Percentiles rank a stretch among this genome's conserved stretches.
Conservation (phyloP, 2,113 vertebrate genomes). For the Alexandromys fortis region DNA sequence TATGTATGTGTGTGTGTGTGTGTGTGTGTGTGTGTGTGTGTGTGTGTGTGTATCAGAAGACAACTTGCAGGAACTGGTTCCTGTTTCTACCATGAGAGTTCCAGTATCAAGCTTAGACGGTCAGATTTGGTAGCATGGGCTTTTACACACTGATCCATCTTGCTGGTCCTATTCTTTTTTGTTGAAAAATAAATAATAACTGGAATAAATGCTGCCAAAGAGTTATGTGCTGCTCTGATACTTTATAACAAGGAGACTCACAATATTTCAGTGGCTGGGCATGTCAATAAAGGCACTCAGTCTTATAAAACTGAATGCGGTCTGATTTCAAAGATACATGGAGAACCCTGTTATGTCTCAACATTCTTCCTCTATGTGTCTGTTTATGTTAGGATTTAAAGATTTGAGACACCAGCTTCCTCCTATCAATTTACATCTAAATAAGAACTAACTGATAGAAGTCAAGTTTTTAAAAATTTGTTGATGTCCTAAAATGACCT, state of each 20-base stretch:
- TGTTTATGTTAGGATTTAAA: slow-evolving; percentile 47
- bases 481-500: neutral
- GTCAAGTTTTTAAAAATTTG: neutral
- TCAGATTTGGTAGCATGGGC: too few relatives aligned
- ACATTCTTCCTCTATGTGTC: slow-evolving; percentile 30
- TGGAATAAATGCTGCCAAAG: neutral
- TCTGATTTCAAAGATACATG: slow-evolving; percentile 53
- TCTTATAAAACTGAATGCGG: slow-evolving; percentile 22
- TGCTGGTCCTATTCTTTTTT: neutral
- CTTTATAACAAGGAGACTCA: slow-evolving; percentile 3
- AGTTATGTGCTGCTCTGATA: neutral
- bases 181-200: slow-evolving; percentile 8
- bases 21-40: neutral
- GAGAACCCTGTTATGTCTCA: slow-evolving; percentile 2
- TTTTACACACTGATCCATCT: neutral
- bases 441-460: slow-evolving; percentile 23
- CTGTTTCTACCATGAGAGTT: too few relatives aligned
- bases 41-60: neutral
- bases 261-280: neutral
- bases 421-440: neutral
- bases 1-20: neutral
- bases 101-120: too few relatives aligned
- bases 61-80: neutral
- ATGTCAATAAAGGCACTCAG: slow-evolving; percentile 47
- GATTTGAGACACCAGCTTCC: neutral